Conservation (phyloP, 2,797 vertebrate genomes). For the Ciconia nigra region DNA sequence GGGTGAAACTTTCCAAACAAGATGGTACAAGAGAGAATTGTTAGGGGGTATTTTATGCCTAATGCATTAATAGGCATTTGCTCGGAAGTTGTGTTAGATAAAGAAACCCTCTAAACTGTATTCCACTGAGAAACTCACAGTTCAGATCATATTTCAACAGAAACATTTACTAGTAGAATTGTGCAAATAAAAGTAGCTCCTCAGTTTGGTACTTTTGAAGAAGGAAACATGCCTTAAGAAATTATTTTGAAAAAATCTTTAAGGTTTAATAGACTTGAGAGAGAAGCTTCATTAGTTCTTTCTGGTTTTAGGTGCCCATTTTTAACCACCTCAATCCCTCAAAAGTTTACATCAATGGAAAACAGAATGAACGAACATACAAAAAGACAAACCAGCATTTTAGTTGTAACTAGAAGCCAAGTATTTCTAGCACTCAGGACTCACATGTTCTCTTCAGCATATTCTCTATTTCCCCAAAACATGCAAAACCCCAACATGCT, state of each 20-base stretch:
- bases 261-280: not conserved
- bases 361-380: not conserved
- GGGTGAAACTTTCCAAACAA: not conserved
- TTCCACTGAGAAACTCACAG: not conserved
- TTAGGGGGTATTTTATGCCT: not conserved
- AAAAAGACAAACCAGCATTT: not conserved
- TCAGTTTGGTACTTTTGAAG: not conserved
- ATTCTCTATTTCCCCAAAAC: not conserved
- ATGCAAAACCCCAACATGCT: not conserved
- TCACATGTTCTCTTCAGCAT: not conserved
- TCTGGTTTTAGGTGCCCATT: not conserved
- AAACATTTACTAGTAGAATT: not conserved
- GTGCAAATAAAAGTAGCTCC: not conserved
- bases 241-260: not conserved
- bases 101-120: not conserved
- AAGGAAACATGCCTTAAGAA: not conserved
- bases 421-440: not conserved
- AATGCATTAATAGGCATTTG: not conserved
- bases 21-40: not conserved
- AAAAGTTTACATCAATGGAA: not conserved
- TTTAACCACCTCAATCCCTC: not conserved
- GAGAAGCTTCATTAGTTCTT: not conserved
- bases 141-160: not conserved
- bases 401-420: not conserved
- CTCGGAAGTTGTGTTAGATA: not conserved